Percentiles rank a stretch among this genome's conserved stretches.
phyloP scores from a whole-genome alignment of 2,797 vertebrate species.

The Lagocephalus sceleratus region DNA sequence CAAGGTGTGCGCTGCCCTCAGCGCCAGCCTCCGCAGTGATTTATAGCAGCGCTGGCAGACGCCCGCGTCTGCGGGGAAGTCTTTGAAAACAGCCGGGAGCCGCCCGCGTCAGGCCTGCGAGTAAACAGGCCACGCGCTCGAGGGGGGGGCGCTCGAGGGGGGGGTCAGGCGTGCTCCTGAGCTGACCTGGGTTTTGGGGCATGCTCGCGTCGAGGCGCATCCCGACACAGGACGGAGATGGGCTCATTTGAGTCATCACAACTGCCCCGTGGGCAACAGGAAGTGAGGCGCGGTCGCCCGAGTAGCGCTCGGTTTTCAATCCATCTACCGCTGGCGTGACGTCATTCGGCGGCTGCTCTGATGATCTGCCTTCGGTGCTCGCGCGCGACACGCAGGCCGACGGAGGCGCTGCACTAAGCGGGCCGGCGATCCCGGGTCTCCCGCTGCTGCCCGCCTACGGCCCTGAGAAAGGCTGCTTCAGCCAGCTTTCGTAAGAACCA shows the following conservation, averaged over 20 bases:
- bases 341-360: too few species aligned
- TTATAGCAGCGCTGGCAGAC: constrained; percentile 82
- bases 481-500: too few species aligned
- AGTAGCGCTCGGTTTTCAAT: too few species aligned
- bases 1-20: constrained; percentile 85
- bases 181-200: constrained; percentile 60
- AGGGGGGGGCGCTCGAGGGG: constrained; percentile 4
- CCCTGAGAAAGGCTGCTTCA: too few species aligned
- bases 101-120: constrained; percentile 6
- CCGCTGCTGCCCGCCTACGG: too few species aligned
- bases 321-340: too few species aligned
- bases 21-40: constrained; percentile 79
- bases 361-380: too few species aligned
- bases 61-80: constrained; percentile 81
- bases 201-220: constrained; percentile 41
- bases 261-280: neutral
- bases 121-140: constrained; percentile 11
- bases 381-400: too few species aligned
- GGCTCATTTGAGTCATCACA: constrained; percentile 40
- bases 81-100: constrained; percentile 70
- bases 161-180: constrained; percentile 9
- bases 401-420: too few species aligned
- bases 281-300: too few species aligned
- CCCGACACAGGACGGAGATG: constrained; percentile 44
- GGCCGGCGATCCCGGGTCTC: too few species aligned